Base-by-base conservation (phyloP, 2,888 invertebrate genomes). In the Ectemnius lituratus region DNA sequence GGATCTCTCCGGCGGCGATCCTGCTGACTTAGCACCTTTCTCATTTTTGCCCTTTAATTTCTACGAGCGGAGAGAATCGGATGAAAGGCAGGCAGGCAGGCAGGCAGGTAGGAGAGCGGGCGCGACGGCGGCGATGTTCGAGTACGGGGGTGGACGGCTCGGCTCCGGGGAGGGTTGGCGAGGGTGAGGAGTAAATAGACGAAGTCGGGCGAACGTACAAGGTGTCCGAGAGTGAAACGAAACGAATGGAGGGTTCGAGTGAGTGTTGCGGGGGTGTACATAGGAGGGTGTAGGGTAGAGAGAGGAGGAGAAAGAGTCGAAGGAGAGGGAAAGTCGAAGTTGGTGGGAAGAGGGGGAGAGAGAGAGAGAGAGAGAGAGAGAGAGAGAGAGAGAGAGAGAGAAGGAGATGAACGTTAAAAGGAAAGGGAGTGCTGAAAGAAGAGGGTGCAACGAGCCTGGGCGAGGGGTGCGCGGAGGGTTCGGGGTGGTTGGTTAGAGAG, bases 81-180 rank as follows among this genome's bases (percentile, higher is more conserved):
- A 68, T 27, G 69, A 70, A 73, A 46, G 61, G 67, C 61, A 49
- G n/a, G n/a, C n/a, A n/a, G n/a, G n/a, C n/a, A n/a, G n/a, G n/a
- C n/a, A n/a, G n/a, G n/a, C n/a, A n/a, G n/a, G n/a, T n/a, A n/a
- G 23, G n/a, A 58, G 49, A 23, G 45, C 45, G 37, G 8, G 52
- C 52, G 56, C 37, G 28, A 47, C 60, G 62, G 61, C 20, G 59
- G 28, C 23, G 52, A 57, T 56, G 23, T 3, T 23, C 23, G 23
- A 23, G 23, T 23, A 23, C 23, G 23, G 23, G 23, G 1, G 3
- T 2, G 23, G 23, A 23, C 3, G 23, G 23, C 23, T 23, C 3
- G 23, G n/a, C n/a, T 23, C 37, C 60, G 61, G 47, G 28, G 56
- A 59, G 56, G 58, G 47, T 52, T 28, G 13, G 14, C 14, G 57